Percentiles rank a stretch among this genome's conserved stretches.
Evolutionary conservation across 2,113 vertebrate genomes (phyloP).

Genomic region (Haemorhous mexicanus): DNA sequence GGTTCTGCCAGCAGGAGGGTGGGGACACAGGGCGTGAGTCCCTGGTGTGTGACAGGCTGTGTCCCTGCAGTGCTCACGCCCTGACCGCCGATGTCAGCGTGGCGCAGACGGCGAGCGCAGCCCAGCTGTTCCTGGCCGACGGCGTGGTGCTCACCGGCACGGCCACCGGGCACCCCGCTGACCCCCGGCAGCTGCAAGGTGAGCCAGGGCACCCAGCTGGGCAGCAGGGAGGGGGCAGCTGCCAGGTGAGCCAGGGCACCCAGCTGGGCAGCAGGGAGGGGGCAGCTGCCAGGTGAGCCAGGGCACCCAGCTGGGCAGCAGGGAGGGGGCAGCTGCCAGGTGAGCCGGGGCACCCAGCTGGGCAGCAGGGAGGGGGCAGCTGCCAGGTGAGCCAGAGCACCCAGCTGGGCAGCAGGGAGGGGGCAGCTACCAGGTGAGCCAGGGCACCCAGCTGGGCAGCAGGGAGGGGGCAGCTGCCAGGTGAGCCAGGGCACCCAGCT

Average conservation of each 20-base stretch:
- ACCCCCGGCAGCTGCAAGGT: slow-evolving; percentile 79
- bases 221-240: slow-evolving; percentile 40
- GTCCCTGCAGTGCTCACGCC: slow-evolving; percentile 75
- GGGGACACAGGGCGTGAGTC: not conserved
- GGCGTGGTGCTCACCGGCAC: slow-evolving; percentile 82
- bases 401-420: not conserved
- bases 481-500: slow-evolving; percentile 41
- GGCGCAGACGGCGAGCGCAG: slow-evolving; percentile 75
- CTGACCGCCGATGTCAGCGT: slow-evolving; percentile 81
- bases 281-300: slow-evolving; percentile 75
- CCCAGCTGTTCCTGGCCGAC: slow-evolving; percentile 85
- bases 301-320: not conserved
- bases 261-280: not conserved
- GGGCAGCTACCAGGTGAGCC: slow-evolving; percentile 75
- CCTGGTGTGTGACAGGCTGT: not conserved
- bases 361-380: slow-evolving; percentile 24
- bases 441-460: not conserved
- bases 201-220: not conserved
- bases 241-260: slow-evolving; percentile 61
- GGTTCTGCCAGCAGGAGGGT: not conserved
- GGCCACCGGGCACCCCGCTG: slow-evolving; percentile 74
- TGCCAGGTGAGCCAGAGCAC: slow-evolving; percentile 65
- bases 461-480: slow-evolving; percentile 61
- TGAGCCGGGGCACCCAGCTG: not conserved
- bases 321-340: slow-evolving; percentile 68